These are phyloP conservation scores for Drosophila lacicola DNA, from an alignment of 2,888 invertebrate genomes.

Conservation along the genomic window DNA sequence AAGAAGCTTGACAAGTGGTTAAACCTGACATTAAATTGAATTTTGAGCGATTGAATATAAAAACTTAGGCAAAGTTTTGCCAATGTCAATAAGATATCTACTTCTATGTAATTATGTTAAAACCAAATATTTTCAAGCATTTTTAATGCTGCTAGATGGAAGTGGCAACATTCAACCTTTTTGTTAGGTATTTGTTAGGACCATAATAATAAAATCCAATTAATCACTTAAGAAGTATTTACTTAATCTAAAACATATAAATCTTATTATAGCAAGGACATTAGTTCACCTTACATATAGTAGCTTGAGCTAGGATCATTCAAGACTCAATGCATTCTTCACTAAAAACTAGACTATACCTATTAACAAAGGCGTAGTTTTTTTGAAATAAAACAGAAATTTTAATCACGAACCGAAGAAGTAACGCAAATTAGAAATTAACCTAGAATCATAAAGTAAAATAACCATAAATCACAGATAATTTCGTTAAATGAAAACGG, in stretches of 20 bases:
- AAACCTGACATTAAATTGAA: background rate
- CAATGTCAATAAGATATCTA: too few species aligned
- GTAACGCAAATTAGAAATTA: conserved; percentile 4
- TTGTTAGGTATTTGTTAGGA: too few species aligned
- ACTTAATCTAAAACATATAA: background rate
- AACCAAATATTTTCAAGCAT: too few species aligned
- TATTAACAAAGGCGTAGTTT: background rate
- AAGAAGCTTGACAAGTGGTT: background rate
- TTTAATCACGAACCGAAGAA: conserved; percentile 29
- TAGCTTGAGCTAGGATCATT: too few species aligned
- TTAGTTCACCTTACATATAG: too few species aligned
- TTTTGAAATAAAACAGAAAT: conserved; percentile 17
- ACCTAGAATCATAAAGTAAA: conserved; percentile 4
- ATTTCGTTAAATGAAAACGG: conserved; percentile 44
- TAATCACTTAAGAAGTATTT: background rate
- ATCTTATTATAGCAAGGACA: background rate
- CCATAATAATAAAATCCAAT: too few species aligned
- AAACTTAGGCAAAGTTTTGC: too few species aligned
- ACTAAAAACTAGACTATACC: background rate
- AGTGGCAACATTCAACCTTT: too few species aligned
- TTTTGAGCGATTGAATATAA: too few species aligned
- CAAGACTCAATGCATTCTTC: background rate
- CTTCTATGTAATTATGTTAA: too few species aligned
- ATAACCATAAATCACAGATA: conserved; percentile 44
- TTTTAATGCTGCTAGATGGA: too few species aligned